Base-by-base conservation (phyloP, 2,797 vertebrate genomes). In the Smutsia gigantea region DNA sequence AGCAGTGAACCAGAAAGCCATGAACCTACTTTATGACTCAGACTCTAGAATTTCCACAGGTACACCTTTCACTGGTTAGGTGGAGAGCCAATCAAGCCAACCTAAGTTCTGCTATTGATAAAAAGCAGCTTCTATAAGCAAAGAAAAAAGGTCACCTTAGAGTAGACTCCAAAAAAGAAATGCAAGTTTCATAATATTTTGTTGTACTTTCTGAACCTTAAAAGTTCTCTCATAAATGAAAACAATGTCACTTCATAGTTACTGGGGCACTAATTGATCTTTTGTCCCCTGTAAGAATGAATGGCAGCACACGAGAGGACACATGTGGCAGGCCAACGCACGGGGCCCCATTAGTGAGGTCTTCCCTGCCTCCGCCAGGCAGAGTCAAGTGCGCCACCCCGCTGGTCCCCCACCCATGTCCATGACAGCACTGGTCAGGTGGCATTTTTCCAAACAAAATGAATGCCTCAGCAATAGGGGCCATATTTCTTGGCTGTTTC, bases 131-230 rank as follows among this genome's bases (percentile, higher is more conserved):
- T 82, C 85, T 95, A 83, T 6, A 89, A 64, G 46, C 27, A 46
- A 72, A 83, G 21, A 25, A 59, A 66, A 57, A 53, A 37, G 25
- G 66, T 87, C 23, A 66, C n/a, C 61, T 87, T 78, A 87, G 0
- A 69, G 53, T 42, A 91, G 53, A 79, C 83, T 91, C 49, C n/a
- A 91, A 85, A 90, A 82, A 75, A 59, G 51, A 90, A 90, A 72
- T 12, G 18, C 7, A 71, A 46, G 46, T 55, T 53, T 79, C 63
- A 82, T 79, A 86, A 71, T 87, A 79, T 74, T 71, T 61, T 87
- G 42, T 77, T 59, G 49, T 55, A 81, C 86, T 96, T 61, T 83
- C 92, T n/a, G n/a, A 91, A 95, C 49, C 75, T 85, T 66, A 88
- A 89, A 66, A 74, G 66, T 74, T 88, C 74, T 79, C 42, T 82